Percentiles rank a stretch among this genome's conserved stretches.
Conservation (phyloP, 1,140 invertebrate species). For the Drosophila nigrodunni region DNA sequence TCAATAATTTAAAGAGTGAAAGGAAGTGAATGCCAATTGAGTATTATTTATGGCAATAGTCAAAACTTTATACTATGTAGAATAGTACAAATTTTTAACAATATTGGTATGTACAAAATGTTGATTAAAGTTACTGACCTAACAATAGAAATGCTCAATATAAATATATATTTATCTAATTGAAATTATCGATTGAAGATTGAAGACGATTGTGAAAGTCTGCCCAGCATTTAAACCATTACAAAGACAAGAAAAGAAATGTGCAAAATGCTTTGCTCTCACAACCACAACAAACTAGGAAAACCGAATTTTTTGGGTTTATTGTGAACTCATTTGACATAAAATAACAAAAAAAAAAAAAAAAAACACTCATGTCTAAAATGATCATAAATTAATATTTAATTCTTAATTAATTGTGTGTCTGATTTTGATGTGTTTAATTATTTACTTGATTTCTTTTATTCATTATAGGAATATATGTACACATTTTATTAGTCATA, state of each 20-base stretch:
- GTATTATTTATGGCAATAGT: slow-evolving; percentile 74
- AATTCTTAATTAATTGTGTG: slow-evolving; percentile 27
- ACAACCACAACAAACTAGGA: slow-evolving; percentile 24
- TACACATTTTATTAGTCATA: slow-evolving; percentile 79
- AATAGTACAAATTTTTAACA: slow-evolving; percentile 78
- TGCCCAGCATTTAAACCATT: slow-evolving; percentile 69
- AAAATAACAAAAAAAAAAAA: slow-evolving; percentile 22
- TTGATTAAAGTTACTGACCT: slow-evolving; percentile 43
- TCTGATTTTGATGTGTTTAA: slow-evolving; percentile 63
- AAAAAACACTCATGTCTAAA: not conserved
- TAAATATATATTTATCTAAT: slow-evolving; percentile 21
- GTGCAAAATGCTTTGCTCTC: slow-evolving; percentile 70
- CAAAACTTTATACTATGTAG: slow-evolving; percentile 69
- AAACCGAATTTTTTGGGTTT: slow-evolving; percentile 27
- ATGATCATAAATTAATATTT: slow-evolving; percentile 33
- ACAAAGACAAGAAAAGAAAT: not conserved
- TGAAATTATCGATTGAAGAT: slow-evolving; percentile 16
- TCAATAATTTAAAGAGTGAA: slow-evolving; percentile 30
- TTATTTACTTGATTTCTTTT: slow-evolving; percentile 47
- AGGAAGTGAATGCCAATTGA: slow-evolving; percentile 35
- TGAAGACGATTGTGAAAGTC: slow-evolving; percentile 52
- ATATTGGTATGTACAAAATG: slow-evolving; percentile 44
- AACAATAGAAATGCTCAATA: slow-evolving; percentile 65
- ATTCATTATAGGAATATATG: slow-evolving; percentile 80
- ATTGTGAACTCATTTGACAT: slow-evolving; percentile 46